Percentiles rank a stretch among this genome's conserved stretches.
Conservation (phyloP, 1,140 invertebrate species). For the Wasmannia auropunctata region DNA sequence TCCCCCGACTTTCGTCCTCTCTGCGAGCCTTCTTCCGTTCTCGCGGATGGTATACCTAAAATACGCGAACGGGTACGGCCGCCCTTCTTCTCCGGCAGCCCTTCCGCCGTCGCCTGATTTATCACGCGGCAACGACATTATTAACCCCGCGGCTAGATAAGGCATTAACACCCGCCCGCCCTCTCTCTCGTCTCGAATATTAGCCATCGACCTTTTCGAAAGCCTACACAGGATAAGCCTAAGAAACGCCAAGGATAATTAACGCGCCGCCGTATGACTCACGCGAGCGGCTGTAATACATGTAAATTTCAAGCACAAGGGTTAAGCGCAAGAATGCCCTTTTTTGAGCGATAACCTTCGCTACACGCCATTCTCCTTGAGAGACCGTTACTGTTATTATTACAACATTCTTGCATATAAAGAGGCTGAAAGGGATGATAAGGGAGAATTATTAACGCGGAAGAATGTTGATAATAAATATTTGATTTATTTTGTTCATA, state of each 20-base stretch:
- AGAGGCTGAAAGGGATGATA: neutral
- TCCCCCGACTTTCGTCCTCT: constrained; percentile 23
- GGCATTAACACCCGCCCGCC: constrained; percentile 18
- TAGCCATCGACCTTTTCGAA: neutral
- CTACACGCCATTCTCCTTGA: neutral
- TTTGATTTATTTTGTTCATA: constrained; percentile 23
- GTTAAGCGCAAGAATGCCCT: constrained; percentile 5
- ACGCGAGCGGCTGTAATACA: constrained; percentile 18
- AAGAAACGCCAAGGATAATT: constrained; percentile 28
- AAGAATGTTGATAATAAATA: neutral
- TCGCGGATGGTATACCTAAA: constrained; percentile 48
- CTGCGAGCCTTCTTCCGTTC: constrained; percentile 31
- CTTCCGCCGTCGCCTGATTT: constrained; percentile 55
- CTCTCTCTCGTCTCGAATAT: constrained; percentile 46
- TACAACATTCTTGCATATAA: neutral
- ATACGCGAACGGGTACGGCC: constrained; percentile 16
- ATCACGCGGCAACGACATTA: constrained; percentile 62
- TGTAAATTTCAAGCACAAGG: constrained; percentile 40
- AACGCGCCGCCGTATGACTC: neutral
- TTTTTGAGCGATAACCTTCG: constrained; percentile 28
- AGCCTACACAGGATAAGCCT: neutral
- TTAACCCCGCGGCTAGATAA: constrained; percentile 51
- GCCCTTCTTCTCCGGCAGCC: neutral
- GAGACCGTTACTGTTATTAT: constrained; percentile 19
- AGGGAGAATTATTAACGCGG: constrained; percentile 12